phyloP scores from a whole-genome alignment of 2,113 vertebrate species.

The Physeter macrocephalus region DNA sequence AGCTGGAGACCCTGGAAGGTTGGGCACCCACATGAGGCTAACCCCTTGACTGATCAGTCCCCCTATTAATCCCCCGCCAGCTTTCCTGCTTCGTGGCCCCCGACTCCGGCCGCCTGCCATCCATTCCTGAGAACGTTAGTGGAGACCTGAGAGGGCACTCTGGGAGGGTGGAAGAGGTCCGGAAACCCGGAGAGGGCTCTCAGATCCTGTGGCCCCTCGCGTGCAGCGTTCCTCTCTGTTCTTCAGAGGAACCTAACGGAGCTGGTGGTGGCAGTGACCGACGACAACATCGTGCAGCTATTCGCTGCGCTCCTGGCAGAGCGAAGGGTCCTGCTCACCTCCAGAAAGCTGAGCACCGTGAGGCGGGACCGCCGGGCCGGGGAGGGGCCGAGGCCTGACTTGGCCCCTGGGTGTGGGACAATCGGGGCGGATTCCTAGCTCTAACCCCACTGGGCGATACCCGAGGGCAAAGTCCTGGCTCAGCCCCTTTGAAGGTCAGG shows the following conservation, averaged over 20 bases:
- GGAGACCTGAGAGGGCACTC: neutral
- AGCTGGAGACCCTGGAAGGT: neutral
- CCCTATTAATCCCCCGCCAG: slow-evolving; percentile 63
- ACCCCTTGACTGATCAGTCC: neutral
- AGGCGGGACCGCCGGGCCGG: slow-evolving; percentile 24
- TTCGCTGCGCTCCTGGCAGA: slow-evolving; percentile 92
- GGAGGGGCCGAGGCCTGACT: rapidly evolving
- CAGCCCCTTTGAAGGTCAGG: neutral
- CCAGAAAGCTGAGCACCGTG: slow-evolving; percentile 93
- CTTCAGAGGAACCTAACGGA: slow-evolving; percentile 92
- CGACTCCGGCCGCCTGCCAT: slow-evolving; percentile 85
- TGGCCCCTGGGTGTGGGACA: neutral
- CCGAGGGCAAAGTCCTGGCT: neutral
- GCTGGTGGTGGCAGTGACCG: slow-evolving; percentile 88
- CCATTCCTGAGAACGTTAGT: slow-evolving; percentile 93
- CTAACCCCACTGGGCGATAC: neutral
- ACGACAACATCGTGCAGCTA: slow-evolving; percentile 87
- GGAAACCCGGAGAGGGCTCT: neutral
- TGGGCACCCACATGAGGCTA: neutral
- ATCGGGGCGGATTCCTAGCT: too few relatives aligned
- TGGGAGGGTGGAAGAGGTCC: slow-evolving; percentile 73
- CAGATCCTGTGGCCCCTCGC: neutral
- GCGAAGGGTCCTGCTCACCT: slow-evolving; percentile 87
- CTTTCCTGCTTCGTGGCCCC: slow-evolving; percentile 90
- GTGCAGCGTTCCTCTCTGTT: neutral